Percentiles rank a stretch among this genome's conserved stretches.
phyloP scores from a whole-genome alignment of 2,888 invertebrate species.

The Ephialtes manifestator region DNA sequence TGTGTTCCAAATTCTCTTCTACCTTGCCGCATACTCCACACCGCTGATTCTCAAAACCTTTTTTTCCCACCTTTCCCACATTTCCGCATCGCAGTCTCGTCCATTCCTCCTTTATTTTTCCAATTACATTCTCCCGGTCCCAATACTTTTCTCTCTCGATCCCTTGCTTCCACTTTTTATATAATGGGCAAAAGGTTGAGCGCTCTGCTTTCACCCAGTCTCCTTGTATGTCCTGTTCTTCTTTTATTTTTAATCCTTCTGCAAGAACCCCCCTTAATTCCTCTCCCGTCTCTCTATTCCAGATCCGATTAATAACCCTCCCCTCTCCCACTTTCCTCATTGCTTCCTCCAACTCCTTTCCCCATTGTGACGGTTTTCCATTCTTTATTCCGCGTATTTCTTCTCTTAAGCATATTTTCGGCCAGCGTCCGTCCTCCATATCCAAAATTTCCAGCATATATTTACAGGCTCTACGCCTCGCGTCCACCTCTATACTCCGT shows the following conservation, averaged over 20 bases:
- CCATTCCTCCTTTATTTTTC: slow-evolving; percentile 15
- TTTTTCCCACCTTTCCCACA: slow-evolving; percentile 29
- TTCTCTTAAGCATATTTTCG: too few relatives aligned
- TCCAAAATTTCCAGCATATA: too few relatives aligned
- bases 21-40: slow-evolving; percentile 15
- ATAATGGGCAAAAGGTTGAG: background rate
- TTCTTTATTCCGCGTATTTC: background rate
- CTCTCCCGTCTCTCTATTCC: background rate
- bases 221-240: background rate
- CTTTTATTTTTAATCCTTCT: background rate
- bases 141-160: slow-evolving; percentile 27
- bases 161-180: too few relatives aligned
- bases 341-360: slow-evolving; percentile 10
- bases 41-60: background rate
- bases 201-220: slow-evolving; percentile 16
- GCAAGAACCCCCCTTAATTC: background rate
- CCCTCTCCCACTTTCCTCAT: slow-evolving; percentile 14
- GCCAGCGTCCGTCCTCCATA: too few relatives aligned
- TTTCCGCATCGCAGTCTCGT: slow-evolving; percentile 46
- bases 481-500: too few relatives aligned
- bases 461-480: too few relatives aligned
- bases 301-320: background rate
- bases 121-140: background rate
- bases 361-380: background rate
- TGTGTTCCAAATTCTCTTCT: slow-evolving; percentile 6